Percentiles rank a stretch among this genome's conserved stretches.
phyloP scores from a whole-genome alignment of 2,113 vertebrate genomes.

The Mesoclemmys tuberculata region DNA sequence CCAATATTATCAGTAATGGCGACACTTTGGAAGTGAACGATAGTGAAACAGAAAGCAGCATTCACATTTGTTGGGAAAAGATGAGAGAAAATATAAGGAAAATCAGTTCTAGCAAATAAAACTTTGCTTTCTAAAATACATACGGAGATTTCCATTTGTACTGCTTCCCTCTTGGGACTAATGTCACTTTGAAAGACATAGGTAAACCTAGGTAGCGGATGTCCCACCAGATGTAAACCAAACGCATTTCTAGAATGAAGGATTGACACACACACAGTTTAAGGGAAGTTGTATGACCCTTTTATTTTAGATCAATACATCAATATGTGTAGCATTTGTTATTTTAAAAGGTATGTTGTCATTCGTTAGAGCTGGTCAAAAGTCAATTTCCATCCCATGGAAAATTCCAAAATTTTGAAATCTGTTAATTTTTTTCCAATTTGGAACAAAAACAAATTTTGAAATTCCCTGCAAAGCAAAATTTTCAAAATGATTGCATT shows the following conservation, averaged over 20 bases:
- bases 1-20: not conserved
- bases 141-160: not conserved
- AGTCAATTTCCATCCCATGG: too few relatives aligned
- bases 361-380: not conserved
- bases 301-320: not conserved
- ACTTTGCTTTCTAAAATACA: not conserved
- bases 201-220: not conserved
- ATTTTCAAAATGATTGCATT: too few relatives aligned
- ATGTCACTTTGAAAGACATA: not conserved
- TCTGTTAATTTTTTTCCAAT: too few relatives aligned
- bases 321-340: not conserved
- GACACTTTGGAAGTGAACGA: not conserved
- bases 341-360: not conserved
- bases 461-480: too few relatives aligned
- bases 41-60: not conserved
- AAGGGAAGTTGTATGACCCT: not conserved
- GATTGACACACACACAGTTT: not conserved
- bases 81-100: not conserved
- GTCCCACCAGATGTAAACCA: not conserved
- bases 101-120: not conserved
- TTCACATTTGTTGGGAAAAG: not conserved
- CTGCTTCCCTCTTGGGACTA: not conserved
- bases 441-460: too few relatives aligned
- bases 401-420: too few relatives aligned
- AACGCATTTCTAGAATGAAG: not conserved